Evolutionary conservation across 2,888 invertebrate species (phyloP).

Genomic region (Scrobipalpa atriplicella): DNA sequence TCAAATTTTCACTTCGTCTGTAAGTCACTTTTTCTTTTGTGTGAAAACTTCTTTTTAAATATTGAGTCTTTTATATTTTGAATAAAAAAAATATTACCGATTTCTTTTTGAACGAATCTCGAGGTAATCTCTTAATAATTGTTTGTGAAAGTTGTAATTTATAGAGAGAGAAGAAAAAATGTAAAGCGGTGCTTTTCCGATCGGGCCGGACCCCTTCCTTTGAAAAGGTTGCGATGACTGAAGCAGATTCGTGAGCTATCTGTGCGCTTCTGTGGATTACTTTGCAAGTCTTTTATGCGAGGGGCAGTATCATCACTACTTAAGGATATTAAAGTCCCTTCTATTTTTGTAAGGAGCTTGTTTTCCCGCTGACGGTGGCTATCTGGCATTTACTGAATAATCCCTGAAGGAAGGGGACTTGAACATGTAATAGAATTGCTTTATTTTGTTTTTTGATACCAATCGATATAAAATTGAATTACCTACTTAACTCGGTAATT

Average conservation of each 20-base stretch:
- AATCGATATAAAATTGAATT: too few relatives aligned
- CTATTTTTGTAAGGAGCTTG: constrained; percentile 78
- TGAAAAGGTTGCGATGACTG: constrained; percentile 80
- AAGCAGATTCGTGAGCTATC: constrained; percentile 79
- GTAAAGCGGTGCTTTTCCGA: constrained; percentile 57
- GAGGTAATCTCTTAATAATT: constrained; percentile 7
- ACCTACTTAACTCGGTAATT: too few relatives aligned
- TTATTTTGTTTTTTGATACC: too few relatives aligned
- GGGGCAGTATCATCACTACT: constrained; percentile 79
- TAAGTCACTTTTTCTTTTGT: constrained; percentile 5
- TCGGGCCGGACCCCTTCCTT: constrained; percentile 73
- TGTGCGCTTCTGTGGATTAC: constrained; percentile 76
- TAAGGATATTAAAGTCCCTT: constrained; percentile 81
- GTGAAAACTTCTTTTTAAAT: neutral
- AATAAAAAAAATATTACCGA: neutral
- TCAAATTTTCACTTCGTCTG: constrained; percentile 32
- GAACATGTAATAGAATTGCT: constrained; percentile 4
- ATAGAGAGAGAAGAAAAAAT: constrained; percentile 41
- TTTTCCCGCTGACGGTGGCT: constrained; percentile 54
- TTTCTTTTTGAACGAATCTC: neutral
- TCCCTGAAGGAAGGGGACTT: constrained; percentile 56
- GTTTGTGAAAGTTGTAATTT: neutral
- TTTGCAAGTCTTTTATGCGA: constrained; percentile 80
- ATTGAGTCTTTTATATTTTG: neutral
- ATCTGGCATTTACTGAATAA: constrained; percentile 51